These are phyloP conservation scores for Cinara cedri DNA, from an alignment of 2,888 invertebrate genomes.

Conservation along the genomic window DNA sequence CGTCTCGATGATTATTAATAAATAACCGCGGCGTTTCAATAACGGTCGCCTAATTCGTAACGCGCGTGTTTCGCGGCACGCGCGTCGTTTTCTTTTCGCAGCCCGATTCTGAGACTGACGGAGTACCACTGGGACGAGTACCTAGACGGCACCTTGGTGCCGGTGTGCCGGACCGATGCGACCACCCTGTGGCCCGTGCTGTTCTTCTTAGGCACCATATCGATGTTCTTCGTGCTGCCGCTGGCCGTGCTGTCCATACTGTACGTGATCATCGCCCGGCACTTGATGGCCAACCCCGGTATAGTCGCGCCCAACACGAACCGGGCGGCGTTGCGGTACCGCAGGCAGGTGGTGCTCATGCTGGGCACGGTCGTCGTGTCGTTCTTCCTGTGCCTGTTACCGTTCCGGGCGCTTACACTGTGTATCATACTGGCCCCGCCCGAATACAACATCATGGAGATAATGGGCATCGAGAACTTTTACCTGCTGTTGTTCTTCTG, in stretches of 20 bases:
- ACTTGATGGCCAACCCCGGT: slow-evolving; percentile 80
- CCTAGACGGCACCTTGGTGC: slow-evolving; percentile 73
- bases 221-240: slow-evolving; percentile 84
- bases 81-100: slow-evolving; percentile 63
- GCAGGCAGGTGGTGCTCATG: slow-evolving; percentile 73
- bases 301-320: slow-evolving; percentile 69
- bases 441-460: slow-evolving; percentile 71
- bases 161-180: slow-evolving; percentile 82
- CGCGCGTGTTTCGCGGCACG: slow-evolving; percentile 1
- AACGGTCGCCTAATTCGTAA: background rate
- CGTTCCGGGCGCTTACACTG: slow-evolving; percentile 84
- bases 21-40: no score
- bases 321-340: slow-evolving; percentile 61
- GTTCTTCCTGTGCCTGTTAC: slow-evolving; percentile 88
- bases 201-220: slow-evolving; percentile 81
- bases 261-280: slow-evolving; percentile 84
- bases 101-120: slow-evolving; percentile 84
- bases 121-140: slow-evolving; percentile 74
- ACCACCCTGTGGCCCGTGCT: slow-evolving; percentile 78
- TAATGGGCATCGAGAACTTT: slow-evolving; percentile 79
- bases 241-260: slow-evolving; percentile 79
- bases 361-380: slow-evolving; percentile 86
- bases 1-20: no score
- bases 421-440: slow-evolving; percentile 80
- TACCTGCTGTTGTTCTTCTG: slow-evolving; percentile 83